phyloP scores from a whole-genome alignment of 1,140 invertebrate species.

The Achroia grisella region DNA sequence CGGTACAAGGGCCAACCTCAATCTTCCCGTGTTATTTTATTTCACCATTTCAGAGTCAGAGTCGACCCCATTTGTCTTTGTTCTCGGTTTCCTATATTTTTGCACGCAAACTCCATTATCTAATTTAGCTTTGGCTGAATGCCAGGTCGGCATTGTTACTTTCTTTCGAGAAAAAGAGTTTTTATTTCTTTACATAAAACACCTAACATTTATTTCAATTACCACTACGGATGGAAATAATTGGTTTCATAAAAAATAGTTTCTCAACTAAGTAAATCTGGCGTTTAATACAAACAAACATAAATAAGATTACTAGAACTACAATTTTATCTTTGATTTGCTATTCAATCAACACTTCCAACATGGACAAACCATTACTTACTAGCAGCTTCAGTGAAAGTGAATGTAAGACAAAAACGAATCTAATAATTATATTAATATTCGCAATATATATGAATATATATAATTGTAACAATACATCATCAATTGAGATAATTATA shows the following conservation, averaged over 20 bases:
- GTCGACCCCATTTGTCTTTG: slow-evolving; percentile 70
- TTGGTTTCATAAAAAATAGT: no score
- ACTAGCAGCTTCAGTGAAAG: no score
- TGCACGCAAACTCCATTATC: slow-evolving; percentile 73
- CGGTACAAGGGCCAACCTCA: slow-evolving; percentile 30
- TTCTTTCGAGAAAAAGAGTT: slow-evolving; percentile 54
- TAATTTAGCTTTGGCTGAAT: slow-evolving; percentile 72
- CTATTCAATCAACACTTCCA: no score
- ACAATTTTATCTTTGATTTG: no score
- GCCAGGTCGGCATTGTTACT: slow-evolving; percentile 65
- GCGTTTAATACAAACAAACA: slow-evolving; percentile 1
- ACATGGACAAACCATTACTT: no score
- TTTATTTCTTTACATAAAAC: slow-evolving; percentile 62
- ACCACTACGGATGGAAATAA: slow-evolving; percentile 9
- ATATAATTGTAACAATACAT: no score
- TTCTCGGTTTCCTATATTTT: slow-evolving; percentile 73
- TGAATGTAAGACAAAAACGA: no score
- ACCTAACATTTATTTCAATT: slow-evolving; percentile 50
- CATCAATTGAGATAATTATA: no score
- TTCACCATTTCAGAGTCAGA: slow-evolving; percentile 61
- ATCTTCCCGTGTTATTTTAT: slow-evolving; percentile 61
- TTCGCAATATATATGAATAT: no score
- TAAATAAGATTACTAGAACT: not conserved
- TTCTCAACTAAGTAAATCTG: no score
- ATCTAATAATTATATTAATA: no score